Evolutionary conservation across 2,797 vertebrate species (phyloP), one percentile per base, ranked within the genome.

Genomic region (Cirrhinus mrigala): DNA sequence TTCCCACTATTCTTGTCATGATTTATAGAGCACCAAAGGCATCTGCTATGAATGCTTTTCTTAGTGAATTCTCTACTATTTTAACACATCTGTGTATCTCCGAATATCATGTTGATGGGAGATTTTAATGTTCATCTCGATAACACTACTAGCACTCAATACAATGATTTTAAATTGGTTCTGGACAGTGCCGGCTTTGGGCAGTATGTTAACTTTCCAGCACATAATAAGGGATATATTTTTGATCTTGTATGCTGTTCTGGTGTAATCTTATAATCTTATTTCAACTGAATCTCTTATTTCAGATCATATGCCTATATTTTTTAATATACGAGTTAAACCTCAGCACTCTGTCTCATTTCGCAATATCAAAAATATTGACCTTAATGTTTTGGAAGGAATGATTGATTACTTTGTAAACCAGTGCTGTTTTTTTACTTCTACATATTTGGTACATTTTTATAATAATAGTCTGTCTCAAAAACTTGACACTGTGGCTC

Each of bases 81-180:
- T n/a, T n/a, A n/a, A n/a, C n/a, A n/a, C n/a, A n/a, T n/a, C n/a
- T n/a, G n/a, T n/a, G n/a, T n/a, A n/a, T n/a, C n/a, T n/a, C n/a
- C n/a, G n/a, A n/a, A n/a, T n/a, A n/a, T n/a, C n/a, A n/a, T n/a
- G n/a, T n/a, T n/a, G n/a, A n/a, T n/a, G n/a, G 66, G 66, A n/a
- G 37, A 62, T 79, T 79, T 79, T 56, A 64, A 79, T 9, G 46
- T 64, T 22, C 56, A 79, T 14, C 40, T 18, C 7, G 77, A 64
- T 16, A 46, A 48, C 6, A 24, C 15, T 46, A 27, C 33, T 4
- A 64, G 40, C 56, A 24, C 76, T 27, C 37, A 56, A n/a, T 54
- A 14, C 6, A 78, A 56, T 33, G 12, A 78, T 2, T 78, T 78
- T 18, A 37, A 29, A 60, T 78, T 18, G 15, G 6, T 56, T 27